Base-by-base conservation (phyloP, 2,888 invertebrate genomes). In the Julus scanicus region DNA sequence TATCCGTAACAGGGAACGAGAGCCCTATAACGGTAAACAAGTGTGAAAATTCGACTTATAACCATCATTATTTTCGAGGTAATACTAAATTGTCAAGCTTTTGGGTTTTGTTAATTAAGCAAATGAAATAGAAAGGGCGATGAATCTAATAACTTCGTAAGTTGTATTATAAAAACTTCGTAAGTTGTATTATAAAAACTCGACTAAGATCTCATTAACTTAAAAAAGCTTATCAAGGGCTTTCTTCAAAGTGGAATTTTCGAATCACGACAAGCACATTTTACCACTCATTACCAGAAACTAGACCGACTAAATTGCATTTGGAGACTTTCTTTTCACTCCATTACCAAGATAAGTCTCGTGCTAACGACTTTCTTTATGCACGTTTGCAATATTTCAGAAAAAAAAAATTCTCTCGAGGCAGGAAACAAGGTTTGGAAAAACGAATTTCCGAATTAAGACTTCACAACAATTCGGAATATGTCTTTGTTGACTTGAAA, bases 381-480 rank as follows among this genome's bases (percentile, higher is more conserved):
- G 20, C 17, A 20, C 20, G 63, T 71, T 80, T 15, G 15, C 13
- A 80, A 71, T 29, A 13, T 80, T 29, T 13, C 15, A 1, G 37
- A 37, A 15, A 80, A 37, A 13, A 80, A 37, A 63, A 37, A 80
- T 11, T 80, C 80, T 80, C 80, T 80, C 15, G 80, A 80, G 80
- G 37, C 37, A 39, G 29, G 9, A 80, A 80, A 80, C 80, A 4
- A 39, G 37, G 80, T 80, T 80, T 80, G 13, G 6, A 29, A 80
- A 80, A 80, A 80, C 37, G 80, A 37, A 80, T 80, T 80, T 80
- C 15, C 80, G 80, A 37, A 80, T 80, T 80, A 80, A 8, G 37
- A 15, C 8, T 37, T 37, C 15, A 29, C 80, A 5, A n/a, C 71
- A 71, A 71, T 71, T 71, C 71, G 0, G 71, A 9, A 71, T 80